phyloP scores from a whole-genome alignment of 2,113 vertebrate species.

The Coptodon rendalli region DNA sequence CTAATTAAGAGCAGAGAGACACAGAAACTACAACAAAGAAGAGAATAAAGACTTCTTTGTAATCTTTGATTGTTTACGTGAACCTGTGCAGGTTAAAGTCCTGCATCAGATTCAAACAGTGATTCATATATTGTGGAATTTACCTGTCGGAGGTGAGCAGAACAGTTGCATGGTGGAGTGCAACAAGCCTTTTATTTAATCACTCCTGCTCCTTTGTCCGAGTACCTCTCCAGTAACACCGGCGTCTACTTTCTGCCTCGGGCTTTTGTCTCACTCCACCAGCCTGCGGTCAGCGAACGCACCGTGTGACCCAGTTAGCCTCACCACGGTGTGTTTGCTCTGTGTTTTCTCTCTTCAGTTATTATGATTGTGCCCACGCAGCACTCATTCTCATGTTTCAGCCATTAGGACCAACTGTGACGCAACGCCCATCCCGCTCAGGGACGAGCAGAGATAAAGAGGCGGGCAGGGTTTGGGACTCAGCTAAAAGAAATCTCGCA shows the following conservation, averaged over 20 bases:
- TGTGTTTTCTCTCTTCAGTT: not conserved
- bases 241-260: not conserved
- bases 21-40: not conserved
- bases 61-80: not conserved
- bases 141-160: not conserved
- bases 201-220: not conserved
- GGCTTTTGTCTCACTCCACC: not conserved
- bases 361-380: not conserved
- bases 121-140: not conserved
- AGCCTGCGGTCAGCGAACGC: slow-evolving; percentile 9
- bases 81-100: not conserved
- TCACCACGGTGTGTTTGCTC: not conserved
- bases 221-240: not conserved
- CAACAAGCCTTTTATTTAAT: not conserved
- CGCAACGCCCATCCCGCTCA: not conserved
- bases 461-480: not conserved
- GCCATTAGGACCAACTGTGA: not conserved
- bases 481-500: not conserved
- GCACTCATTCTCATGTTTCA: not conserved
- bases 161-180: not conserved
- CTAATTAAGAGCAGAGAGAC: not conserved
- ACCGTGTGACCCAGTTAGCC: slow-evolving; percentile 13
- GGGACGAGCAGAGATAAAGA: not conserved
- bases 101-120: not conserved
- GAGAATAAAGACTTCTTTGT: not conserved